Conservation (phyloP, 2,797 vertebrate species). For the Galagoides demidoff region DNA sequence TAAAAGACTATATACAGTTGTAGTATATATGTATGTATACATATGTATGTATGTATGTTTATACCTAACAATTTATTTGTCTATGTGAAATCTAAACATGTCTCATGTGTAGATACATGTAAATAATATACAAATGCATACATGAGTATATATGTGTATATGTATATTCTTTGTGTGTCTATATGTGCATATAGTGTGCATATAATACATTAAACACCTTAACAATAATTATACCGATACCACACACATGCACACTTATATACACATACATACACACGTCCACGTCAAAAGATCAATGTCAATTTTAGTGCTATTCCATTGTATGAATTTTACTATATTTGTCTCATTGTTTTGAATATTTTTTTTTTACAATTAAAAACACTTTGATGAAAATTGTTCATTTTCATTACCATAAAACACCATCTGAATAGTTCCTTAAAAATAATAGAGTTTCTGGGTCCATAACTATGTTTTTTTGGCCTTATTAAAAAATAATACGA, state of each 20-base stretch:
- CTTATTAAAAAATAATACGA: conserved; percentile 55
- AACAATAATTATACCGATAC: neutral
- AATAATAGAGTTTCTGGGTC: conserved; percentile 62
- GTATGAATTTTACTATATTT: neutral
- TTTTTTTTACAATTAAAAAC: conserved; percentile 24
- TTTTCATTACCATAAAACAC: neutral
- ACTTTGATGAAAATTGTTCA: conserved; percentile 62
- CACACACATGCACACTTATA: neutral
- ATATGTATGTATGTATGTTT: neutral
- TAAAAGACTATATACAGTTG: neutral
- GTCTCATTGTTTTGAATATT: neutral
- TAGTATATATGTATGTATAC: neutral
- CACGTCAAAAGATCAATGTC: neutral
- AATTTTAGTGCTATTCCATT: neutral
- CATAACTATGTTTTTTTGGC: conserved; percentile 30
- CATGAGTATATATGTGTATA: neutral
- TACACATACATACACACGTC: neutral
- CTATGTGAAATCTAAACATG: neutral
- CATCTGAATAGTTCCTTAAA: conserved; percentile 55
- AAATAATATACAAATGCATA: neutral
- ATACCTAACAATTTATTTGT: neutral
- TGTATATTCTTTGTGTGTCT: neutral
- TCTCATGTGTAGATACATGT: neutral
- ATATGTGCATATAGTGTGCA: neutral
- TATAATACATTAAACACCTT: neutral